A percentile compares a stretch with the other conserved stretches of the same genome.
Evolutionary conservation across 1,140 invertebrate genomes (phyloP).

Genomic region (Bemisia tabaci): DNA sequence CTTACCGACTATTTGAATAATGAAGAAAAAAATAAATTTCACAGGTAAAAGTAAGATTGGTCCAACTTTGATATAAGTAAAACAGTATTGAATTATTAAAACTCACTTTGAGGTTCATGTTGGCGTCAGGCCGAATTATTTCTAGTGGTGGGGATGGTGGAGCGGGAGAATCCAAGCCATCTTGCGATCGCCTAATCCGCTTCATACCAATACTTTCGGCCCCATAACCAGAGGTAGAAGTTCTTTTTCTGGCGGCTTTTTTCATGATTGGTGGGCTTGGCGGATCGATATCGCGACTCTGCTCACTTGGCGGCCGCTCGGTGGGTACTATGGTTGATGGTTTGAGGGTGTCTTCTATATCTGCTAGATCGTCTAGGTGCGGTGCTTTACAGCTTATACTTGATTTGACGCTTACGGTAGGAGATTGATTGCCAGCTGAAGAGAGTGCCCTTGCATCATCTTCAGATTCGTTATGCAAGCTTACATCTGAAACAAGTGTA

Average conservation of each 20-base stretch:
- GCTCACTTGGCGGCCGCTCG: not conserved
- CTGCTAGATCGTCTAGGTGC: not conserved
- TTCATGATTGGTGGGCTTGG: not conserved
- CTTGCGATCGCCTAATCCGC: not conserved
- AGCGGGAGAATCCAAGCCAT: not conserved
- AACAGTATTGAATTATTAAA: too few relatives aligned
- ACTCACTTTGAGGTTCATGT: conserved; percentile 57
- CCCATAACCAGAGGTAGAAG: not conserved
- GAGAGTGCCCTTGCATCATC: not conserved
- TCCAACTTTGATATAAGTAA: too few relatives aligned
- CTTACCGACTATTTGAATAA: too few relatives aligned
- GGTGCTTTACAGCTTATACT: too few relatives aligned
- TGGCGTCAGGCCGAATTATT: conserved; percentile 48
- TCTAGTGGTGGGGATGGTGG: conserved; percentile 18
- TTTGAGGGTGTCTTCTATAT: not conserved
- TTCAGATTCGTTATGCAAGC: conserved; percentile 1
- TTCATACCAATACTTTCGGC: not conserved
- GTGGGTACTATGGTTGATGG: not conserved
- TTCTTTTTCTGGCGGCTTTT: not conserved
- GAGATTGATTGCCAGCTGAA: not conserved
- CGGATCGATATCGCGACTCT: not conserved
- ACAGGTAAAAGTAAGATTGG: too few relatives aligned
- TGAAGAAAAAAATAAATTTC: too few relatives aligned
- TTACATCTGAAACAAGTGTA: too few relatives aligned
- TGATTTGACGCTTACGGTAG: not conserved